Base-by-base conservation (phyloP, 2,797 vertebrate species). In the Syngnathus rostellatus region DNA sequence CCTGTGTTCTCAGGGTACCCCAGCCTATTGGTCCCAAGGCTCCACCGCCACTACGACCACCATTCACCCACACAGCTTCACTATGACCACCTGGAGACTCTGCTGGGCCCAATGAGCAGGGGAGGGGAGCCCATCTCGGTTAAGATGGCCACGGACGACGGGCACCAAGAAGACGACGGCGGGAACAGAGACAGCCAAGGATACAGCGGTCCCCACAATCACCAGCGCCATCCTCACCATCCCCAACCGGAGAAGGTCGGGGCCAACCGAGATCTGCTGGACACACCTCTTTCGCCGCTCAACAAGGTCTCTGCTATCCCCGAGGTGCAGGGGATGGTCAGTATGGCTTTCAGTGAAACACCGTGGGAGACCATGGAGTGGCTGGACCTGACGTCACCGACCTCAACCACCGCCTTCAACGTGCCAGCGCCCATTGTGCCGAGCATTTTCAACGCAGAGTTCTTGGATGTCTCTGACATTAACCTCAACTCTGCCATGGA, bases 341-440 rank as follows among this genome's bases (percentile, higher is more conserved):
- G 92, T 70, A 89, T 98, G 89, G 91, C 93, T 48, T 98, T 98
- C 83, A 92, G 93, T 0, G 97, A 99, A 81, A 94, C 95, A 8
- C 94, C 97, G 0, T 98, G 96, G 97, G 97, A 99, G 79, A 95
- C 93, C 0, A 98, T 99, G 95, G 97, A 99, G 81, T 98, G 97
- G 97, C 81, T 98, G 84, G 97, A 98, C 80, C 92, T 99, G 75
- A 97, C 95, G 0, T 94, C 95, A 0, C 94, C 94, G 3, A 97
- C 92, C 73, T 99, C 94, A 0, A 92, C 93, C 59, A 86, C 90
- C 0, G 90, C 90, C 43, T 98, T 96, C 68, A 91, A 89, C 41
- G 88, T 92, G 0, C 90, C 96, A 14, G 81, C 92, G 8, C 85
- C 94, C 1, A 85, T 82, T 0, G 93, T 87, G 1, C 95, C 94